Evolutionary conservation across 2,888 invertebrate species (phyloP).

Genomic region (Sminthurides aquaticus): DNA sequence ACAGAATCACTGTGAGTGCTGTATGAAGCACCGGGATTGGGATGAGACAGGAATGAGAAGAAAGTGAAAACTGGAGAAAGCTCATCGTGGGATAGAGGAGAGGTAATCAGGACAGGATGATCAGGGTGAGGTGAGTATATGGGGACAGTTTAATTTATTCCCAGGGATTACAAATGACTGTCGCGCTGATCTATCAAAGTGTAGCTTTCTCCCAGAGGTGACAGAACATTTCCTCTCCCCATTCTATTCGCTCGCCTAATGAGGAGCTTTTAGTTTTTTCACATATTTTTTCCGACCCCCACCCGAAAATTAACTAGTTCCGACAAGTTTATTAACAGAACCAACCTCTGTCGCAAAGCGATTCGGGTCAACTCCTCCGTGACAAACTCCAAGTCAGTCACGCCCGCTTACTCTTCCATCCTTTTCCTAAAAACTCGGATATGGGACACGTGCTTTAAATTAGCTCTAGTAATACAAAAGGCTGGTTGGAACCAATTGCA

Average conservation of each 20-base stretch:
- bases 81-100: background rate
- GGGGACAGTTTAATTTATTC: constrained; percentile 16
- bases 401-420: background rate
- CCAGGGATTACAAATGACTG: constrained; percentile 14
- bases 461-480: too few species aligned
- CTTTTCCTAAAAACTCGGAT: too few species aligned
- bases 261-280: background rate
- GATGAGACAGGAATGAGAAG: too few species aligned
- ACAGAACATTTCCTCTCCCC: background rate
- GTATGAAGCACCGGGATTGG: background rate
- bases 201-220: background rate
- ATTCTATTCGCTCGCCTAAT: constrained; percentile 4
- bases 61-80: too few species aligned
- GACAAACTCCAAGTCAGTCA: background rate
- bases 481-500: too few species aligned
- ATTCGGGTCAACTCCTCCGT: background rate
- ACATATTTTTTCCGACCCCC: background rate
- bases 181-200: constrained; percentile 3
- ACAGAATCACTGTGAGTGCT: background rate
- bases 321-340: background rate
- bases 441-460: too few species aligned
- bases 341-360: background rate
- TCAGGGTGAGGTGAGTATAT: background rate
- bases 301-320: background rate
- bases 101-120: background rate